Conservation (phyloP, 2,113 vertebrate species). For the Myiopsitta monachus region DNA sequence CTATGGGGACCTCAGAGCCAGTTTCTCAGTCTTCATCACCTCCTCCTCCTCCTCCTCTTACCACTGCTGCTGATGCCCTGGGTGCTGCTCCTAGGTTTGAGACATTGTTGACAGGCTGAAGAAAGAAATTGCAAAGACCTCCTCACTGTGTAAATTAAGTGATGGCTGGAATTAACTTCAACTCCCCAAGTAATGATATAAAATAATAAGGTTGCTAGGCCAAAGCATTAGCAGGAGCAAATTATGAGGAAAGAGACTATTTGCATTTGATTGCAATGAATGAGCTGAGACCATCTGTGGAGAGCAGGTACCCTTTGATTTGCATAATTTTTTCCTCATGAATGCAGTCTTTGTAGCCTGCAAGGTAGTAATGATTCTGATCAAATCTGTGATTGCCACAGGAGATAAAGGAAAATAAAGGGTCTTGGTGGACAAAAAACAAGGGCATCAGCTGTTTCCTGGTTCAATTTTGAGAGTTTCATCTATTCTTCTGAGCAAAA, state of each 20-base stretch:
- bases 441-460: conserved; percentile 7
- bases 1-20: conserved; percentile 75
- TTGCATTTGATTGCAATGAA: conserved; percentile 61
- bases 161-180: conserved; percentile 61
- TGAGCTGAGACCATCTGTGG: conserved; percentile 59
- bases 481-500: conserved; percentile 6
- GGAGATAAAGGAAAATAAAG: conserved; percentile 38
- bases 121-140: conserved; percentile 56
- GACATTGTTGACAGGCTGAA: conserved; percentile 63
- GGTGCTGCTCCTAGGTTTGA: conserved; percentile 64
- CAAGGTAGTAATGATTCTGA: neutral
- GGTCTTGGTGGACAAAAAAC: neutral
- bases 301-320: conserved; percentile 40
- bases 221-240: conserved; percentile 51
- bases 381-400: neutral
- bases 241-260: conserved; percentile 65
- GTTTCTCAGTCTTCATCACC: conserved; percentile 63
- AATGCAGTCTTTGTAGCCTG: conserved; percentile 10
- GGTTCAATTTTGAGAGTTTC: neutral
- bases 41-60: conserved; percentile 57
- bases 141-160: conserved; percentile 60
- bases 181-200: conserved; percentile 11
- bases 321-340: neutral
- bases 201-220: conserved; percentile 45
- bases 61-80: conserved; percentile 43